Base-by-base conservation (phyloP, 2,113 vertebrate species). In the Erythrocercus mccallii region DNA sequence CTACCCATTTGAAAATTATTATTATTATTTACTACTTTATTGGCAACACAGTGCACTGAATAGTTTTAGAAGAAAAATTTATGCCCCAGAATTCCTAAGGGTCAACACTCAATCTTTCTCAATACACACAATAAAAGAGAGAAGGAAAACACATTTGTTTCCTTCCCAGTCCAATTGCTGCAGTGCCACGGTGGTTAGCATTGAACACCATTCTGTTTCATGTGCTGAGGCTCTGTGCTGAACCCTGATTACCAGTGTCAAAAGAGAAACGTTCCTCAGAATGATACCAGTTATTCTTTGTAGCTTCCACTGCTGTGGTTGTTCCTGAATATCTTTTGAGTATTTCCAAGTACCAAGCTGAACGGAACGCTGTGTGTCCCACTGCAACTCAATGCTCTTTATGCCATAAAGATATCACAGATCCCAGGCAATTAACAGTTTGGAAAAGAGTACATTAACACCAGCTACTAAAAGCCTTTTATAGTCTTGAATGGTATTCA, bases 1-100 rank as follows among this genome's bases (percentile, higher is more conserved):
- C 91, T 86, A 86, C 51, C 72, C 88, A 94, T 97, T 93, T 88
- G 51, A 88, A 97, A 96, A 94, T 96, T 96, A 96, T 95, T 92
- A 92, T 92, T 94, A 96, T 96, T 94, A 95, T 94, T 96, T 95
- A 95, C 91, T 83, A 51, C 80, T 83, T 20, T 94, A 96, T 93
- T 78, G 95, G 88, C 91, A 95, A 88, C 88, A 90, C 76, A 64
- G 51, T 37, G 28, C 56, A 93, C 79, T 56, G 88, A 94, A 83
- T 72, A 86, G 86, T 81, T 94, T 86, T 71, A 77, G 83, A 78
- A 88, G 68, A 92, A 94, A 86, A 93, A 93, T 42, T 83, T 95
- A 95, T 60, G 68, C 60, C 71, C 76, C 56, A n/a, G 83, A 92
- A 95, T 70, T 95, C 95, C 95, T 94, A 74, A 70, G 86, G 88